phyloP scores from a whole-genome alignment of 1,140 invertebrate species.

The Cotesia glomerata region DNA sequence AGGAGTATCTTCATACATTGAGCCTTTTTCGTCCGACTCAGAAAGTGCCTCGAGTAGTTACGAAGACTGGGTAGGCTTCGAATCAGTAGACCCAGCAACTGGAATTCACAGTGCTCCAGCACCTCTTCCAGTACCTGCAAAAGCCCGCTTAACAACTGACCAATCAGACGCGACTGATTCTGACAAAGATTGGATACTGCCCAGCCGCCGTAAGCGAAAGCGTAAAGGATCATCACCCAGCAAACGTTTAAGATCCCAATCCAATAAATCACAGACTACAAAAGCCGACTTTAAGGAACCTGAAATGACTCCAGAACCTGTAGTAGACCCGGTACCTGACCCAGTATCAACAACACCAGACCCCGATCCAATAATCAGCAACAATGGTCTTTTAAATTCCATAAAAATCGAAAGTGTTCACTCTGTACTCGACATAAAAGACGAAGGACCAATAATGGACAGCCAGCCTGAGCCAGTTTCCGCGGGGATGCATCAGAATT shows the following conservation, averaged over 20 bases:
- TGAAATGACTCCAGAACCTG: neutral
- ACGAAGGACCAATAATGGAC: constrained; percentile 49
- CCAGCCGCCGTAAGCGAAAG: constrained; percentile 55
- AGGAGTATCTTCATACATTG: constrained; percentile 56
- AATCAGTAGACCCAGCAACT: constrained; percentile 43
- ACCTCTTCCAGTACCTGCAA: constrained; percentile 33
- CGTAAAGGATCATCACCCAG: constrained; percentile 55
- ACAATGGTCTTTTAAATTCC: constrained; percentile 6
- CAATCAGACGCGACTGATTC: constrained; percentile 52
- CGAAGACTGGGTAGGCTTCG: constrained; percentile 51
- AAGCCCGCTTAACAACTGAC: constrained; percentile 34
- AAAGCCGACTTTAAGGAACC: constrained; percentile 27
- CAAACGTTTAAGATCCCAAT: constrained; percentile 48
- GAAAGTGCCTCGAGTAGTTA: constrained; percentile 50
- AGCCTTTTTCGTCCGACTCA: constrained; percentile 54
- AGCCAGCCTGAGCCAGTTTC: constrained; percentile 19
- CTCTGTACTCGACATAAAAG: constrained; percentile 57
- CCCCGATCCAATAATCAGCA: neutral
- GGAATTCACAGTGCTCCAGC: constrained; percentile 41
- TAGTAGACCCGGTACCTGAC: neutral
- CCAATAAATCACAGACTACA: constrained; percentile 47
- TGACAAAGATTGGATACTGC: constrained; percentile 59
- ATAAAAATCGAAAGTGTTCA: constrained; percentile 51
- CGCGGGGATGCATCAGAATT: constrained; percentile 39
- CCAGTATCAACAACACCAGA: neutral